These are phyloP conservation scores for Cyclopterus lumpus DNA, from an alignment of 2,797 vertebrate species.

Conservation along the genomic window DNA sequence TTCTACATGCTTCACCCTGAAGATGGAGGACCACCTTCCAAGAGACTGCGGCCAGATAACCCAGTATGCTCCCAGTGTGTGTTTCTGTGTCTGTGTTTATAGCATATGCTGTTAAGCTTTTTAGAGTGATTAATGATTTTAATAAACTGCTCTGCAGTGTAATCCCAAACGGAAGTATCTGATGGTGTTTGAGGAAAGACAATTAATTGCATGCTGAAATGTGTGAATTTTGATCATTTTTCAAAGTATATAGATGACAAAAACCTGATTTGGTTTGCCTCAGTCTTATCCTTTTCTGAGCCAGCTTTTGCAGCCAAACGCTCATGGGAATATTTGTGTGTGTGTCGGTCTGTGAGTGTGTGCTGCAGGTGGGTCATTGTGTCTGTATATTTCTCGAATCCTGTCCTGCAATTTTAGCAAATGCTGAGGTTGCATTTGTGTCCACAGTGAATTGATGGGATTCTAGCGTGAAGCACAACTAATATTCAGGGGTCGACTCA, in stretches of 20 bases:
- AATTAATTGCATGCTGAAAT: conserved; percentile 1
- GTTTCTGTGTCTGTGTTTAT: conserved; percentile 30
- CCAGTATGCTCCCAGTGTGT: conserved; percentile 68
- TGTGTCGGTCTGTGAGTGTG: conserved; percentile 27
- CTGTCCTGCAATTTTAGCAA: conserved; percentile 25
- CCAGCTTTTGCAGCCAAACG: conserved; percentile 32
- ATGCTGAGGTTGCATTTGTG: conserved; percentile 41
- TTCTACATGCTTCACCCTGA: conserved; percentile 95
- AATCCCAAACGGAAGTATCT: neutral
- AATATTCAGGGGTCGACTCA: conserved; percentile 32
- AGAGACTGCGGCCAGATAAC: conserved; percentile 88
- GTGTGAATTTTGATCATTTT: conserved; percentile 13
- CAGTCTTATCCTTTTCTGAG: conserved; percentile 27
- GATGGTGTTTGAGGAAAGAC: neutral
- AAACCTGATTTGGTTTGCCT: conserved; percentile 22
- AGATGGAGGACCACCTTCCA: conserved; percentile 92
- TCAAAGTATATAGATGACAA: conserved; percentile 14
- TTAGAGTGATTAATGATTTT: neutral
- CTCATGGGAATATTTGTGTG: conserved; percentile 45
- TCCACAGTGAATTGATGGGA: conserved; percentile 32
- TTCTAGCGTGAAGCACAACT: conserved; percentile 23
- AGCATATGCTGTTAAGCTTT: neutral
- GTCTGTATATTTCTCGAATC: conserved; percentile 26
- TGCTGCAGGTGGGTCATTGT: conserved; percentile 41
- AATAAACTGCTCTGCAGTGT: neutral